Conservation (phyloP, 2,113 vertebrate species). For the Pogonocichla stellata region DNA sequence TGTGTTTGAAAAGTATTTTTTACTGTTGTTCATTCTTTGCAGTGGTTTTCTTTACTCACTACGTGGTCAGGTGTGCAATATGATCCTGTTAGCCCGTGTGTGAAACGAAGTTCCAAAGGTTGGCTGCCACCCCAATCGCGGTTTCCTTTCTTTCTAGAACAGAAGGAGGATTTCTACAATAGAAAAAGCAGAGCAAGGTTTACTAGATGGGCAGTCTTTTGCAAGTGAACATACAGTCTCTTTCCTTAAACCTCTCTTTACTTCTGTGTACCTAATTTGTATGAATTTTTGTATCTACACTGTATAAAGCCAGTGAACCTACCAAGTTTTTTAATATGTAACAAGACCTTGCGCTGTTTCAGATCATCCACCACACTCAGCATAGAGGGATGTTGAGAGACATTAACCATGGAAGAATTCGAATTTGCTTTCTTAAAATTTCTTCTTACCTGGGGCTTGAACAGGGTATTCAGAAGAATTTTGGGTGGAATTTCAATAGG, state of each 20-base stretch:
- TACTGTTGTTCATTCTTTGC: neutral
- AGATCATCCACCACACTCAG: neutral
- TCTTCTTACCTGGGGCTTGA: neutral
- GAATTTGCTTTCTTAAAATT: neutral
- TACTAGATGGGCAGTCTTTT: neutral
- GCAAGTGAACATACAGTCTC: neutral
- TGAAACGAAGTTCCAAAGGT: neutral
- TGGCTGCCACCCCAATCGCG: neutral
- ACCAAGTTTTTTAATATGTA: neutral
- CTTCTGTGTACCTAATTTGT: neutral
- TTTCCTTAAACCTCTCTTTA: neutral
- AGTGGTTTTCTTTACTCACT: neutral
- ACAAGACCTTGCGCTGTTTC: neutral
- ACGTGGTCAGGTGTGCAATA: neutral
- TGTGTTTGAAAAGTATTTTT: neutral
- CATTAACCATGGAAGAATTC: neutral
- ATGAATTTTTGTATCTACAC: neutral
- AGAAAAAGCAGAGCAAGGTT: neutral
- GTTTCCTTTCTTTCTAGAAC: neutral
- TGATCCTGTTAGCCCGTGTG: neutral
- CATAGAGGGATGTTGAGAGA: accelerated
- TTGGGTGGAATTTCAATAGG: neutral
- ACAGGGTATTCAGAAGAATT: neutral
- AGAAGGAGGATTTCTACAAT: neutral
- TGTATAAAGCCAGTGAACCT: neutral